Evolutionary conservation across 2,797 vertebrate species (phyloP), one percentile per base, ranked within the genome.

Genomic region (Crenuchus spilurus): DNA sequence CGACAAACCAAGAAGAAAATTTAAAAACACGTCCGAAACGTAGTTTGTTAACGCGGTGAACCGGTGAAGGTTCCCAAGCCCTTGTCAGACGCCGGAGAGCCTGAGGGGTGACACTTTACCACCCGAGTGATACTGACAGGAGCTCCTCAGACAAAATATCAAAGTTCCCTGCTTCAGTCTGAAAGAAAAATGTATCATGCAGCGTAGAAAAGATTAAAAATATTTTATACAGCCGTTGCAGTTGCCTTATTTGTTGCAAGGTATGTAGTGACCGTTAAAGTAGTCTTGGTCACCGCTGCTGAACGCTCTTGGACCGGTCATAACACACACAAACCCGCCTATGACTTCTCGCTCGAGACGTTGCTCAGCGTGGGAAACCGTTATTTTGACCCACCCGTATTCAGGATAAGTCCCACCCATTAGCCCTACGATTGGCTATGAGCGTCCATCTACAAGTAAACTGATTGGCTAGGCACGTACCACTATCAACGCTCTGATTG

Each of bases 161-260:
- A 60, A 76, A 78, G 31, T 72, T 75, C 63, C 75, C 30, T 10
- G 16, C 28, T 62, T 24, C 70, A 22, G 39, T 68, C 44, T 42
- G 28, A 24, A 39, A 61, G 31, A 30, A 22, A 42, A 63, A 42
- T 16, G 37, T 18, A 31, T 4, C 0, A 4, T 4, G 2, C 1
- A 33, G 16, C 54, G 8, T 10, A 33, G 30, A 33, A 31, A 5
- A n/a, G 16, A 1, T n/a, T 4, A 18, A 9, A 57, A 57, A 57
- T 1, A 18, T 57, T 57, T 61, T 44, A 46, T 41, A 22, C 48
- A 31, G 8, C 13, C 49, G 61, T 7, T 37, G 67, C 44, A 24
- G 55, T 41, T 52, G 42, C 49, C 61, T 71, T 33, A 41, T 22
- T 18, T 22, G 63, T 58, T 57, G 20, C 37, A 76, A 20, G 6